phyloP scores from a whole-genome alignment of 2,113 vertebrate genomes.

The Marcusenius ussheri region DNA sequence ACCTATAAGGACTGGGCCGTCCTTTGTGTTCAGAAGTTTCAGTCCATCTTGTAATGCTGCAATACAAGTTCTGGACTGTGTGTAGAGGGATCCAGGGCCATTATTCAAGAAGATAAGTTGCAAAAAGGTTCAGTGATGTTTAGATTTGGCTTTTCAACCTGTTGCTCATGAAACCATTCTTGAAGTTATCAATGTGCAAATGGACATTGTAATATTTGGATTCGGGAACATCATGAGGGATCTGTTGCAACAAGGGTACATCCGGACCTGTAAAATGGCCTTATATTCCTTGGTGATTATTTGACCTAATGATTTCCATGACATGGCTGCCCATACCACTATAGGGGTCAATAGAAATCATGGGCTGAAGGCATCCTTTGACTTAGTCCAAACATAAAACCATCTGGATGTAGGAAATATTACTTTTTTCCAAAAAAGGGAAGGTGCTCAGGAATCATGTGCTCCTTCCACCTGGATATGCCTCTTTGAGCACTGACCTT shows the following conservation, averaged over 20 bases:
- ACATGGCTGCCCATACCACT: neutral
- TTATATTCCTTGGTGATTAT: neutral
- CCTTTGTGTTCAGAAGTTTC: neutral
- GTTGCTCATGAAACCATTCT: neutral
- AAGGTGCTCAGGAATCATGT: neutral
- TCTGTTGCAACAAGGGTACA: neutral
- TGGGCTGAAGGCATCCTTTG: neutral
- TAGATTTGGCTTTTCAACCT: neutral
- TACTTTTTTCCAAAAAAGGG: neutral
- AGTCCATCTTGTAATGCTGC: neutral
- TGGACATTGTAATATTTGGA: neutral
- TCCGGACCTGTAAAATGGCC: neutral
- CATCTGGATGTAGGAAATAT: neutral
- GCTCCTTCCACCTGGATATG: neutral
- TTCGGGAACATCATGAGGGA: neutral
- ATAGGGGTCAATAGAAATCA: neutral
- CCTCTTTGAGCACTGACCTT: neutral
- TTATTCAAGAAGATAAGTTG: neutral
- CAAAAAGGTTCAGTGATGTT: neutral
- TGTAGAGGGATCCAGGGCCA: neutral
- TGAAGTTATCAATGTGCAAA: neutral
- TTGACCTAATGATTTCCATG: neutral
- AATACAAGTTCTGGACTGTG: neutral
- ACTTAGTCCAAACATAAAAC: neutral
- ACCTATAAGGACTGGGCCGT: neutral